These are phyloP conservation scores for Sitophilus oryzae DNA, from an alignment of 1,140 invertebrate species.

Conservation along the genomic window DNA sequence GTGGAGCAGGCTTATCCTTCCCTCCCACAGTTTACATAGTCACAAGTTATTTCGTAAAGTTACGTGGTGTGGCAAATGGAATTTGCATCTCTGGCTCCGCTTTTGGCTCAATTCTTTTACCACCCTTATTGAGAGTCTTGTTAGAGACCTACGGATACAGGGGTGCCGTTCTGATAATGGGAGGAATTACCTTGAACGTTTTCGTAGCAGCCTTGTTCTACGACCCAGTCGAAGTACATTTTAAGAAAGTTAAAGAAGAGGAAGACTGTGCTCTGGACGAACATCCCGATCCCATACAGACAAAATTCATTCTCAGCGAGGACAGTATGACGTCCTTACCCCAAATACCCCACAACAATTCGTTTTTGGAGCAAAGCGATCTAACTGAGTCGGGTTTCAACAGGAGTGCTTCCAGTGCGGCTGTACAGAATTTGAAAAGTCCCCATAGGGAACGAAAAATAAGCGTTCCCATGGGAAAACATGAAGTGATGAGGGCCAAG, in stretches of 20 bases:
- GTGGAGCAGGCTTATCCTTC: conserved; percentile 72
- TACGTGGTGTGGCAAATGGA: conserved; percentile 79
- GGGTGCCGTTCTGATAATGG: conserved; percentile 74
- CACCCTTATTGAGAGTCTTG: conserved; percentile 64
- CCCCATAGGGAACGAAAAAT: conserved; percentile 47
- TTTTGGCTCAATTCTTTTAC: conserved; percentile 74
- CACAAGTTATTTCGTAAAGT: conserved; percentile 77
- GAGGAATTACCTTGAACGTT: conserved; percentile 74
- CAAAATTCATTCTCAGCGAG: conserved; percentile 41
- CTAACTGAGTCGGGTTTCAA: conserved; percentile 34
- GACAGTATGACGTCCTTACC: conserved; percentile 34
- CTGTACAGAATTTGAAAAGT: conserved; percentile 48
- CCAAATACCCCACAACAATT: conserved; percentile 36
- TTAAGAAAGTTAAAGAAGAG: conserved; percentile 59
- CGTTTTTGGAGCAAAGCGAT: conserved; percentile 34
- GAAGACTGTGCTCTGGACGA: conserved; percentile 47
- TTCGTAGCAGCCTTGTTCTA: conserved; percentile 78
- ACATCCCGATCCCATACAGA: conserved; percentile 16
- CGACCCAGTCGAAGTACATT: conserved; percentile 73
- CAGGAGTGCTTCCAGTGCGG: conserved; percentile 51
- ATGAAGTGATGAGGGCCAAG: conserved; percentile 36
- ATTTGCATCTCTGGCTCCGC: conserved; percentile 85
- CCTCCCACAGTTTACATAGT: conserved; percentile 88
- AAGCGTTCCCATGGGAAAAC: conserved; percentile 47
- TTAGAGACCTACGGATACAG: conserved; percentile 71